A percentile compares a stretch with the other conserved stretches of the same genome.
phyloP scores from a whole-genome alignment of 2,797 vertebrate genomes.

The Macrochelys suwanniensis region DNA sequence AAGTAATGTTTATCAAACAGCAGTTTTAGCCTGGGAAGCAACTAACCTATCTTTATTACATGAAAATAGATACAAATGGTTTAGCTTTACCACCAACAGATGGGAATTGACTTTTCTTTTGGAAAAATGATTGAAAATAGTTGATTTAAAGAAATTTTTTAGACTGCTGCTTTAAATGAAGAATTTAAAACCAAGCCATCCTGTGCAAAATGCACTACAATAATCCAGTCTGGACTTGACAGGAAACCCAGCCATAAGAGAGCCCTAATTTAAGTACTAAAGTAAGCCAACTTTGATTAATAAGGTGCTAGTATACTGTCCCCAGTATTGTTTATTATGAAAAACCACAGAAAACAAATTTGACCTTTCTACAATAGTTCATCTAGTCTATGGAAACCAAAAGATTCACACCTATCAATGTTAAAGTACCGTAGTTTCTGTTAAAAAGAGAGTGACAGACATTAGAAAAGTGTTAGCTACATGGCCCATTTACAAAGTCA shows the following conservation, averaged over 20 bases:
- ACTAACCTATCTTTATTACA: background rate
- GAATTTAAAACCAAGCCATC: background rate
- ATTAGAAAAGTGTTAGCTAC: background rate
- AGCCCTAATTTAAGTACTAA: background rate
- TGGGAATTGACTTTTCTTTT: background rate
- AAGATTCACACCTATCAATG: background rate
- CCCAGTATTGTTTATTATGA: background rate
- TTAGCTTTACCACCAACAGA: background rate
- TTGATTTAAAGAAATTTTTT: background rate
- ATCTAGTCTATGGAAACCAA: background rate
- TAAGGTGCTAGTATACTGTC: background rate
- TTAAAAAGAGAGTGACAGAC: background rate
- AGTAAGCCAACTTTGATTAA: background rate
- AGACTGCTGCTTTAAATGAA: background rate
- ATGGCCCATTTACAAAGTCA: background rate
- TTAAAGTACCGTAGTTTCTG: background rate
- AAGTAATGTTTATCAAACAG: conserved; percentile 65
- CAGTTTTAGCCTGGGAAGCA: conserved; percentile 35
- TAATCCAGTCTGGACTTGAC: accelerated
- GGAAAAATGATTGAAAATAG: background rate
- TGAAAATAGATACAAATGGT: accelerated
- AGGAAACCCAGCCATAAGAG: background rate
- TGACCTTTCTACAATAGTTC: background rate
- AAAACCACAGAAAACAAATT: background rate
- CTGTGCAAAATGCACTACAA: background rate